These are phyloP conservation scores for Sphaerophoria rueppellii DNA, from an alignment of 2,888 invertebrate species.

Conservation along the genomic window DNA sequence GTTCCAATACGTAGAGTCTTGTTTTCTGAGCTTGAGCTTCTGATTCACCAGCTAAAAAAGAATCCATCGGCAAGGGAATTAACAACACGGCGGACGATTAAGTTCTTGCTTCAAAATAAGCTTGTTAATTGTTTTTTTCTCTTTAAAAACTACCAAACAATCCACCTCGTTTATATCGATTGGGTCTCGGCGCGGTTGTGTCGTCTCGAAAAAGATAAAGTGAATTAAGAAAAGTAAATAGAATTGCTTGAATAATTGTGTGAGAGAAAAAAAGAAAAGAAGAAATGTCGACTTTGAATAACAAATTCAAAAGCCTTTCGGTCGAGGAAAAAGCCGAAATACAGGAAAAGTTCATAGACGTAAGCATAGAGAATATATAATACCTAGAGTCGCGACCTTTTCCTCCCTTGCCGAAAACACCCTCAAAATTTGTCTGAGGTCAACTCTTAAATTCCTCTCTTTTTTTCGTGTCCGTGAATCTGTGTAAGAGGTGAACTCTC, in stretches of 20 bases:
- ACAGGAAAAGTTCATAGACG: conserved; percentile 89
- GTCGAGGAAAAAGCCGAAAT: conserved; percentile 89
- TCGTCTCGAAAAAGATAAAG: conserved; percentile 31
- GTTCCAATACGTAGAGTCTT: not conserved
- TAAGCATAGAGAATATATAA: conserved; percentile 83
- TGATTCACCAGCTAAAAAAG: not conserved
- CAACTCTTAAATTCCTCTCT: too few relatives aligned
- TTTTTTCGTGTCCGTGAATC: too few relatives aligned
- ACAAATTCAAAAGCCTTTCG: conserved; percentile 81
- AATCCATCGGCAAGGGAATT: conserved; percentile 10
- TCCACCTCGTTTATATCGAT: conserved; percentile 62
- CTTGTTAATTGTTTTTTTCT: conserved; percentile 25
- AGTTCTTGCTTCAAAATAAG: conserved; percentile 12
- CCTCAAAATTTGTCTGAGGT: too few relatives aligned
- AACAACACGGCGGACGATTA: conserved; percentile 28
- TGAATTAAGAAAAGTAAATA: conserved; percentile 41
- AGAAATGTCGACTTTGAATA: conserved; percentile 72
- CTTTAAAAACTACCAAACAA: conserved; percentile 7
- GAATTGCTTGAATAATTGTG: conserved; percentile 40
- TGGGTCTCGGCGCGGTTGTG: conserved; percentile 62
- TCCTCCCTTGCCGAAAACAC: too few relatives aligned
- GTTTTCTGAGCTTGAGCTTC: not conserved
- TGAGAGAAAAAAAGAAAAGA: conserved; percentile 31
- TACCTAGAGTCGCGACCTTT: too few relatives aligned
- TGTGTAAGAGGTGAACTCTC: too few relatives aligned